Evolutionary conservation across 2,113 vertebrate genomes (phyloP), one percentile per base, ranked within the genome.

Genomic region (Scomber colias): DNA sequence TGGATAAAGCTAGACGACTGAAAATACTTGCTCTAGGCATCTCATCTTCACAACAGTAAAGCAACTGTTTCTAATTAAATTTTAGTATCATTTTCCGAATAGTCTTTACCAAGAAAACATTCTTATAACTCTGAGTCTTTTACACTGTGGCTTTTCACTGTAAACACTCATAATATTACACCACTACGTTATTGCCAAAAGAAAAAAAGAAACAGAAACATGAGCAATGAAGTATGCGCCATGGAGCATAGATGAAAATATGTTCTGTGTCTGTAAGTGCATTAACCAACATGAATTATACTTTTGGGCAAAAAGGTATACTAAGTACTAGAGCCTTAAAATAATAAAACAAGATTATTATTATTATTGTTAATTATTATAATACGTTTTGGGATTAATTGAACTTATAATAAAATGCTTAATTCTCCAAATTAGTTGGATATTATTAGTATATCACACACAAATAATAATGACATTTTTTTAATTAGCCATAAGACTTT

Each of bases 51-150:
- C 83, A 88, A 81, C 82, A 89, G 70, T 74, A 55, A 85, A 81
- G 82, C 89, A 89, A 94, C 91, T 94, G 92, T 90, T 93, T 95
- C 91, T 93, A 92, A 94, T 94, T 92, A 93, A 77, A 91, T 89
- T 91, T 93, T 87, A 90, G 88, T 88, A 91, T 86, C 83, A 92
- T 92, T 93, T 94, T 93, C 85, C 56, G 15, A 89, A 85, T 73
- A 84, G 76, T 90, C 83, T 86, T 87, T 84, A 92, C 87, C 85
- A 86, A 90, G 88, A 91, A 93, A 92, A 90, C 89, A 94, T 92
- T 93, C 87, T 93, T 94, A 84, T 88, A 86, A 91, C 82, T 83
- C 81, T 51, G 71, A 89, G 87, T 82, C 81, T 92, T 27, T 92
- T 83, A 72, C 87, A 87, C 83, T 67, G 86, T 75, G 90, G 85